These are phyloP conservation scores for Sphyrna mokarran DNA, from an alignment of 2,113 vertebrate genomes.

Conservation along the genomic window DNA sequence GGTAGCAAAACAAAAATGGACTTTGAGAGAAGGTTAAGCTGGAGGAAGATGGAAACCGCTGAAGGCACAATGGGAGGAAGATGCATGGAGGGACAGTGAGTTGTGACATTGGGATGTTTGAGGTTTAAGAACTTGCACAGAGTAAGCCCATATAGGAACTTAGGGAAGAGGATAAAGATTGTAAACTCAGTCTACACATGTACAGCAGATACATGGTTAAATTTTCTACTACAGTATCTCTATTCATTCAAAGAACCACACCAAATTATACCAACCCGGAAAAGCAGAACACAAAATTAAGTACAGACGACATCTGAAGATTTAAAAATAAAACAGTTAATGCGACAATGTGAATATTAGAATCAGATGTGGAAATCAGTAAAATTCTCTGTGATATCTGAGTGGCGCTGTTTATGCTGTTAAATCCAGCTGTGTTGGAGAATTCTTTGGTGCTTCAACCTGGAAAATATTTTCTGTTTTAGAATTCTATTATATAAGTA, in stretches of 20 bases:
- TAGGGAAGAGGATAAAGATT: not conserved
- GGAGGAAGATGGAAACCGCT: not conserved
- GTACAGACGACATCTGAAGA: conserved; percentile 28
- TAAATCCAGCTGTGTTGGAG: not conserved
- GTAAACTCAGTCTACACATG: not conserved
- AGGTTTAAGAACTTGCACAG: not conserved
- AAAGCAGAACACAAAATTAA: conserved; percentile 31
- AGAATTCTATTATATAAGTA: conserved; percentile 3
- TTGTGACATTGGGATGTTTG: not conserved
- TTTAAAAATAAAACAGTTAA: conserved; percentile 34
- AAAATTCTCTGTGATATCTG: not conserved
- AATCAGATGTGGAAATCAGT: conserved; percentile 31
- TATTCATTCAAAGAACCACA: conserved; percentile 13
- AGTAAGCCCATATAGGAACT: not conserved
- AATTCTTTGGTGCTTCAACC: not conserved
- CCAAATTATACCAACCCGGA: conserved; percentile 3
- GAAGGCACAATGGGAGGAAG: not conserved
- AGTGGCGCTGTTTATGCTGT: conserved; percentile 6
- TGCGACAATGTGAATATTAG: conserved; percentile 7
- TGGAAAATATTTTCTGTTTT: not conserved
- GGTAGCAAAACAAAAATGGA: not conserved
- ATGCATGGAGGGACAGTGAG: not conserved
- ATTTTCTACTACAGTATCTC: not conserved
- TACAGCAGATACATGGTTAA: not conserved
- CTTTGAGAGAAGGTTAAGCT: not conserved